phyloP scores from a whole-genome alignment of 2,797 vertebrate species.

The Triplophysa bombifrons region DNA sequence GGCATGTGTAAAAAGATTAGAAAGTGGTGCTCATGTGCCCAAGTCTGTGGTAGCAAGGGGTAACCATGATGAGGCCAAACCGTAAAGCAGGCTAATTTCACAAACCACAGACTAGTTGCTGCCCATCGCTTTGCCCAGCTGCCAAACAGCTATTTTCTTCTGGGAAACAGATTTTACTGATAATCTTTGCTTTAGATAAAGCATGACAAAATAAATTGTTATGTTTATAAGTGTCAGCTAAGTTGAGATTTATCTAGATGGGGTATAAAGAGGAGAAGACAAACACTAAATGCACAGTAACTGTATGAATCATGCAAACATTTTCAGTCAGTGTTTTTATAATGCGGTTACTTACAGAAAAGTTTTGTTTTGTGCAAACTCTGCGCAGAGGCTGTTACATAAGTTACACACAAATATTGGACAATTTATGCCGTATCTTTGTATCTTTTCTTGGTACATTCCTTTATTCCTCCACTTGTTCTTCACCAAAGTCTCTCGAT shows the following conservation, averaged over 20 bases:
- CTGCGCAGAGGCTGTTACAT: not conserved
- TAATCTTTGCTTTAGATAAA: not conserved
- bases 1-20: slow-evolving; percentile 43
- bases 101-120: slow-evolving; percentile 61
- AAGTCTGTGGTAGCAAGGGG: slow-evolving; percentile 52
- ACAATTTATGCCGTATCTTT: not conserved
- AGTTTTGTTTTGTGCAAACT: not conserved
- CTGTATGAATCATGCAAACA: not conserved
- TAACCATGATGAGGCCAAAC: slow-evolving; percentile 63
- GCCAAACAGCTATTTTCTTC: slow-evolving; percentile 30
- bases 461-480: not conserved
- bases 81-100: slow-evolving; percentile 64
- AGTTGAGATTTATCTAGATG: not conserved
- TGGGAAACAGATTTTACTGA: slow-evolving; percentile 3
- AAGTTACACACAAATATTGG: no score
- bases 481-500: not conserved
- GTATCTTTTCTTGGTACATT: not conserved
- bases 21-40: slow-evolving; percentile 34
- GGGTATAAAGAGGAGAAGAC: not conserved
- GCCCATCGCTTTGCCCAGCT: slow-evolving; percentile 38
- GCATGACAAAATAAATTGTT: slow-evolving; percentile 1
- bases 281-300: not conserved
- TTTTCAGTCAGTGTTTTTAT: no score
- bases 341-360: not conserved
- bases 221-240: not conserved